These are phyloP conservation scores for Phaonia tiefii DNA, from an alignment of 2,888 invertebrate genomes.

Conservation along the genomic window DNA sequence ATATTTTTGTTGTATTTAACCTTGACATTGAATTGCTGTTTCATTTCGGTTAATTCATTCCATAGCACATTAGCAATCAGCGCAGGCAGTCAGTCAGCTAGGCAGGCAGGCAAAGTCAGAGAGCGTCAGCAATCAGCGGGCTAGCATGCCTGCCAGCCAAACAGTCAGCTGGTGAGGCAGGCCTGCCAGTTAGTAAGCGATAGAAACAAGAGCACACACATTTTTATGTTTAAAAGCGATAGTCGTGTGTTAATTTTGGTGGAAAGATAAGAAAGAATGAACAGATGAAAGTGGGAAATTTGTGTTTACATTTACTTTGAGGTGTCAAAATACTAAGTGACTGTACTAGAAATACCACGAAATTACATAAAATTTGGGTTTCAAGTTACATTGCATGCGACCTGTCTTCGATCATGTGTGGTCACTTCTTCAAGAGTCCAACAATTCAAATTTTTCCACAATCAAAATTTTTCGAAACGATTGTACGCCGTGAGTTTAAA, in stretches of 20 bases:
- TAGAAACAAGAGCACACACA: conserved; percentile 34
- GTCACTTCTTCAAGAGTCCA: no score
- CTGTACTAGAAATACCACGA: no score
- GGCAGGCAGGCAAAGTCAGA: background rate
- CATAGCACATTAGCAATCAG: conserved; percentile 39
- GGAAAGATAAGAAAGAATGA: background rate
- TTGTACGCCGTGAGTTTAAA: no score
- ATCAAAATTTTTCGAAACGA: no score
- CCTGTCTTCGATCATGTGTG: no score
- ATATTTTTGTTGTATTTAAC: conserved; percentile 53
- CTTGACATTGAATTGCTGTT: conserved; percentile 65
- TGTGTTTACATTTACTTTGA: no score
- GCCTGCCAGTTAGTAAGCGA: conserved; percentile 3
- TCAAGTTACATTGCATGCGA: no score
- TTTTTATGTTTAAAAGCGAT: background rate
- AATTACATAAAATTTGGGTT: no score
- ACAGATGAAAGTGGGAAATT: background rate
- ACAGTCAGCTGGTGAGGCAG: background rate
- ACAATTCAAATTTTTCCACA: no score
- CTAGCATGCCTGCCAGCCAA: background rate
- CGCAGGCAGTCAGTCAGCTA: background rate
- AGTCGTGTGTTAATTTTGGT: conserved; percentile 16
- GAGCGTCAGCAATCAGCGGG: conserved; percentile 16
- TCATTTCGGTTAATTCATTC: conserved; percentile 42
- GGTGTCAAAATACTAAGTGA: no score